Evolutionary conservation across 2,113 vertebrate genomes (phyloP), one percentile per base, ranked within the genome.

Genomic region (Eclectus roratus): DNA sequence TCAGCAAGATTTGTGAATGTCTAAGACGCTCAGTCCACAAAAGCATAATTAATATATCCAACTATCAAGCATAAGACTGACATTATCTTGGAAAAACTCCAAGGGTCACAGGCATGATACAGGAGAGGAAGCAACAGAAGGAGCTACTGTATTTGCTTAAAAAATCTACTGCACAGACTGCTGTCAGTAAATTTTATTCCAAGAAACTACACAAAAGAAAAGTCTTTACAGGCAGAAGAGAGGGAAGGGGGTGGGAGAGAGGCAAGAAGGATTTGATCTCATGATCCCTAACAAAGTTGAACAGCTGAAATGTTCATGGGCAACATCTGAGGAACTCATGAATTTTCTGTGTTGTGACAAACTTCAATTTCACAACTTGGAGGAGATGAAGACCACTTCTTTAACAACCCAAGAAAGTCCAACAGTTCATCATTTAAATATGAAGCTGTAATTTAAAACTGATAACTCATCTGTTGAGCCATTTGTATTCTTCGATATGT

Each of bases 141-240:
- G 79, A 96, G 86, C 91, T 85, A 91, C 86, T 93, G 74, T 85
- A 93, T 91, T 94, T 94, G 85, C 69, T 71, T 77, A 88, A 94
- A 93, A 94, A 88, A 92, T 93, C 88, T 91, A 79, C 41, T 37
- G 85, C 74, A 68, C 84, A 95, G 68, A 79, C 31, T 88, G 88
- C 55, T 87, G 80, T 94, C 91, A 94, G 66, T 61, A 63, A 76
- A 88, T 87, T 95, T 73, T 91, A 72, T 91, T 97, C 81, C 87
- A 96, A 95, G 86, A 97, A 97, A 88, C 77, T 83, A 79, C 50
- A 87, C 88, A 96, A 94, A 96, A 95, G 88, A 95, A 96, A 20
- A 88, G 80, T 53, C 88, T 95, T 85, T 83, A 73, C 44, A 93
- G 93, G 44, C 29, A 64, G 89, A 94, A 95, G 70, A 69, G 64